A percentile compares a stretch with the other conserved stretches of the same genome.
These are phyloP conservation scores for Aphelenchoides bicaudatus DNA, from an alignment of 2,888 invertebrate species.

Conservation along the genomic window DNA sequence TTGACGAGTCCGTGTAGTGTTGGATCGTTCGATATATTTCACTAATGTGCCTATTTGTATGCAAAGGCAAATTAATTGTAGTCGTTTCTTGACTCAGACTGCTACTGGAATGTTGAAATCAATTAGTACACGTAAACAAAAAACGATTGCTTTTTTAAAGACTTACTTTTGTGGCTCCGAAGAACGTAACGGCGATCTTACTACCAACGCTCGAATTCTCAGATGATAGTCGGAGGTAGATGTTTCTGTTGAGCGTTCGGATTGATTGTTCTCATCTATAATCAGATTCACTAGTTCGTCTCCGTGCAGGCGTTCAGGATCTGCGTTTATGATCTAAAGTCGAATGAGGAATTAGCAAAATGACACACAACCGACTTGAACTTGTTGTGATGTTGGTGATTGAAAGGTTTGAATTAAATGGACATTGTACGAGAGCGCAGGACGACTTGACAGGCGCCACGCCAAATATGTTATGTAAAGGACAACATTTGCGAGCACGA, in stretches of 20 bases:
- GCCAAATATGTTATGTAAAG: too few relatives aligned
- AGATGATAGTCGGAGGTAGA: background rate
- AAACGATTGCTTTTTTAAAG: background rate
- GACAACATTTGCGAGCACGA: too few relatives aligned
- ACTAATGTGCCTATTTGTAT: slow-evolving; percentile 16
- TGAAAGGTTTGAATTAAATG: slow-evolving; percentile 11
- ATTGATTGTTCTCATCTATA: background rate
- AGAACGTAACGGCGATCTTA: slow-evolving; percentile 4
- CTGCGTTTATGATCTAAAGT: background rate
- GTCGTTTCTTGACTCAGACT: slow-evolving; percentile 8
- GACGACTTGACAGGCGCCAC: slow-evolving; percentile 1
- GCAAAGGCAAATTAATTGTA: slow-evolving; percentile 18
- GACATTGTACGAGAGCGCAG: background rate
- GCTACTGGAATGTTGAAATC: background rate
- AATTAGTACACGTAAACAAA: too few relatives aligned
- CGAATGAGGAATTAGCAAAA: background rate
- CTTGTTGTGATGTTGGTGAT: background rate
- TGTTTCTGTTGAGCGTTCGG: background rate
- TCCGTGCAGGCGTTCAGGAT: background rate
- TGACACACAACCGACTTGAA: background rate
- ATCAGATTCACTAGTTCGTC: slow-evolving; percentile 11
- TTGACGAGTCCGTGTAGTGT: slow-evolving; percentile 20
- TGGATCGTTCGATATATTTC: slow-evolving; percentile 19
- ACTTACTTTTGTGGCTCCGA: background rate
- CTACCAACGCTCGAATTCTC: slow-evolving; percentile 1